Percentiles rank a stretch among this genome's conserved stretches.
These are phyloP conservation scores for Penaeus monodon DNA, from an alignment of 2,888 invertebrate species.

Conservation along the genomic window DNA sequence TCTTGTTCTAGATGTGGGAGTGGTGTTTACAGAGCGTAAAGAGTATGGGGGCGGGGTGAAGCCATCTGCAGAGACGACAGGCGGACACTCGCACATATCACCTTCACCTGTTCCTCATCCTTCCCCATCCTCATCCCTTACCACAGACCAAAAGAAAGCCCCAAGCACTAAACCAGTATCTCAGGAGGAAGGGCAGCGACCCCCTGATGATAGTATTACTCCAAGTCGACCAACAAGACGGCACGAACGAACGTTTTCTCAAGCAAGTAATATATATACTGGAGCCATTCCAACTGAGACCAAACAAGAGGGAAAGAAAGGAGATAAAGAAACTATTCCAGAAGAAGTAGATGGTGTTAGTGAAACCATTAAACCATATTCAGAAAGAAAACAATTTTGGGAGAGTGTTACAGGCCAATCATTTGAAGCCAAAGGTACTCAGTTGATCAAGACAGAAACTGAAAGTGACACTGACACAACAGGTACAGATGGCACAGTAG, in stretches of 20 bases:
- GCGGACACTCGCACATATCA: conserved; percentile 61
- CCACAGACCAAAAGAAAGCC: conserved; percentile 32
- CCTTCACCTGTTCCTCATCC: conserved; percentile 53
- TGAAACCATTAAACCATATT: conserved; percentile 61
- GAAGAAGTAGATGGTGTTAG: conserved; percentile 38
- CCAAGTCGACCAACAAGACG: conserved; percentile 51
- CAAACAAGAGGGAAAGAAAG: conserved; percentile 38
- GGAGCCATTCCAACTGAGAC: conserved; percentile 46
- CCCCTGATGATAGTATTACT: conserved; percentile 21
- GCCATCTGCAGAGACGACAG: conserved; percentile 64
- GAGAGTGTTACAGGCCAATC: conserved; percentile 63
- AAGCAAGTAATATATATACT: conserved; percentile 62
- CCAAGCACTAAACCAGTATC: conserved; percentile 36
- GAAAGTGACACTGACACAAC: conserved; percentile 64
- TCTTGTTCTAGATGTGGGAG: conserved; percentile 65
- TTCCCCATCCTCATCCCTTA: conserved; percentile 44
- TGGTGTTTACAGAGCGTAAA: conserved; percentile 65
- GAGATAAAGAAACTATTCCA: conserved; percentile 21
- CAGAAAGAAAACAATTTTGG: conserved; percentile 65
- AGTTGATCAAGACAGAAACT: conserved; percentile 58
- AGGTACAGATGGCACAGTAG: conserved; percentile 55
- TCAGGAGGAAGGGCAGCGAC: conserved; percentile 28
- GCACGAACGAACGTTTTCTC: conserved; percentile 63
- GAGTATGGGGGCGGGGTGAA: conserved; percentile 65
- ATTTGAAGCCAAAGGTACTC: conserved; percentile 56